These are phyloP conservation scores for Polyommatus icarus DNA, from an alignment of 2,888 invertebrate genomes.

Conservation along the genomic window DNA sequence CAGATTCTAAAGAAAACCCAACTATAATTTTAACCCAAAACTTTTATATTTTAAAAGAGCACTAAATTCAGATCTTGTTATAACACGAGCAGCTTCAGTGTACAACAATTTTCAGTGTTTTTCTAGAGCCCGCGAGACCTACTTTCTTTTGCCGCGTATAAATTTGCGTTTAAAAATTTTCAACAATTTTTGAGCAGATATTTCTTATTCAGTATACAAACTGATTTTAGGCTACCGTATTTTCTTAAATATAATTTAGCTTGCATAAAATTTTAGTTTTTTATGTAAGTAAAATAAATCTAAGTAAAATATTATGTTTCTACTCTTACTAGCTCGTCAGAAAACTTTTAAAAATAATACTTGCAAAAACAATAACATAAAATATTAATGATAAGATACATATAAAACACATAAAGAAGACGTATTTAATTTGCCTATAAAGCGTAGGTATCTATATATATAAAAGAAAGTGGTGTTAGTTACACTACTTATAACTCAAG, in stretches of 20 bases:
- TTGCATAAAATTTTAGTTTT: no score
- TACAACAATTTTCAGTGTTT: conserved; percentile 19
- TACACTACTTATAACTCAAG: no score
- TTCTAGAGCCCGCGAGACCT: conserved; percentile 20
- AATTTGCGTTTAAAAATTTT: conserved; percentile 25
- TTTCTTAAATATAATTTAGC: not conserved
- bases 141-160: conserved; percentile 27
- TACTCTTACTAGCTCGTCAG: no score
- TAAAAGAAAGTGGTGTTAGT: no score
- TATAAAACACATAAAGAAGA: not conserved
- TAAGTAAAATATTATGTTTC: no score
- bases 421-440: not conserved
- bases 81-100: not conserved
- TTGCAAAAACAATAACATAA: no score
- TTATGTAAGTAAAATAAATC: no score
- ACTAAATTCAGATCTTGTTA: conserved; percentile 26
- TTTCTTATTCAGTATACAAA: not conserved
- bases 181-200: conserved; percentile 21
- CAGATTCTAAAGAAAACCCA: not conserved
- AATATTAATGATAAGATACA: no score
- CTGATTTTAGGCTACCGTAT: not conserved
- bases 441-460: no score
- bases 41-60: conserved; percentile 11
- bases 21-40: conserved; percentile 11
- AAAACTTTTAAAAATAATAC: no score